A percentile compares a stretch with the other conserved stretches of the same genome.
These are phyloP conservation scores for Urocyon cinereoargenteus DNA, from an alignment of 2,797 vertebrate genomes.

Conservation along the genomic window DNA sequence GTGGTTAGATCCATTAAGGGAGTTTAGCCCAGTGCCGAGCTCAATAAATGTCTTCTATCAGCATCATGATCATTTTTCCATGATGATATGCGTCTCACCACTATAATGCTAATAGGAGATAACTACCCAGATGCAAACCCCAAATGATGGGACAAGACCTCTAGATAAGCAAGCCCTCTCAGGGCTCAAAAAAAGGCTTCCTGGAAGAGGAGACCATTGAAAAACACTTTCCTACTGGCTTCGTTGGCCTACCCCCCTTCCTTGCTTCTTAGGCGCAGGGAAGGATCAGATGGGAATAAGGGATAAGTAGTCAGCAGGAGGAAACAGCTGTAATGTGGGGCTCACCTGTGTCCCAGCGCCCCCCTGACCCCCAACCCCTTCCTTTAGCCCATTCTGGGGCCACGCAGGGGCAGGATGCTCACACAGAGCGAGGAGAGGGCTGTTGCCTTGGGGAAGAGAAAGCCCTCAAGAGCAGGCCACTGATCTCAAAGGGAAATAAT, in stretches of 20 bases:
- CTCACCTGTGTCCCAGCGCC: constrained; percentile 59
- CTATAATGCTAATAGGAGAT: not conserved
- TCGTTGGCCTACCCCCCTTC: not conserved
- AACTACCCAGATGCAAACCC: not conserved
- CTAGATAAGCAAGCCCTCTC: not conserved
- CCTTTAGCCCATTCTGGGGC: not conserved
- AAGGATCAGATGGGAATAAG: not conserved
- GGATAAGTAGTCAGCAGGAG: not conserved
- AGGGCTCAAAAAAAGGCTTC: not conserved
- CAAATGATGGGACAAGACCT: not conserved
- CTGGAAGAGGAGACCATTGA: constrained; percentile 14
- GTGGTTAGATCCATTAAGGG: not conserved
- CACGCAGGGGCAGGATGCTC: constrained; percentile 13
- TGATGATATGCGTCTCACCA: not conserved
- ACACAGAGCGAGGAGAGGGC: constrained; percentile 71
- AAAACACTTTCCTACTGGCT: not conserved
- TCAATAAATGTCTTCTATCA: not conserved
- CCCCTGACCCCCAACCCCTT: not conserved
- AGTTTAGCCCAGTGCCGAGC: not conserved
- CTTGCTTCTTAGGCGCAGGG: not conserved
- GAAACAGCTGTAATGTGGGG: constrained; percentile 4
- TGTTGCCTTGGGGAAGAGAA: constrained; percentile 89
- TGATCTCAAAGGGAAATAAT: constrained; percentile 93
- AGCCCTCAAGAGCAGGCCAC: constrained; percentile 87
- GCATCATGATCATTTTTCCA: not conserved